Base-by-base conservation (phyloP, 2,797 vertebrate species). In the Bothrops alternatus region DNA sequence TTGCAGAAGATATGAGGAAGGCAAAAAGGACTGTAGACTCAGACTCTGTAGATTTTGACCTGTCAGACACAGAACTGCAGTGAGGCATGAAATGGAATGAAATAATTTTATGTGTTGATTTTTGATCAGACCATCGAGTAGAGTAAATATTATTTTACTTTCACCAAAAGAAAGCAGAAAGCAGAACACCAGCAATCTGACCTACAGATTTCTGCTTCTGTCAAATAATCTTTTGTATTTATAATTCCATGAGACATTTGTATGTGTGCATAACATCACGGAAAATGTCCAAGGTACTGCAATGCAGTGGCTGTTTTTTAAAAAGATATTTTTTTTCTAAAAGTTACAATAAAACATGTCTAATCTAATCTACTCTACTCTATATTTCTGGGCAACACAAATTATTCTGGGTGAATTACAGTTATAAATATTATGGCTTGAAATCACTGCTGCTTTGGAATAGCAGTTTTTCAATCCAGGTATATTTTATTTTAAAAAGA, bases 271-370 rank as follows among this genome's bases (percentile, higher is more conserved):
- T 93, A 20, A 20, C 4, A 61, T 37, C 90, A 14, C 63, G 32
- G 50, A 37, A 82, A 42, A 0, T 42, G 90, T 86, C 93, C 37
- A 89, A 94, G 50, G 85, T 94, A 94, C 97, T 97, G 97, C 97
- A 97, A 93, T 97, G 97, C 97, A 96, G 97, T 96, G 93, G 90
- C 95, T 57, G n/a, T 56, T 18, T 57, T 94, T n/a, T 94, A 5
- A 82, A 82, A 47, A 82, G 96, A 94, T 82, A 90, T 89, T 89
- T 96, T 95, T 95, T 92, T 94, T 94, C 78, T 86, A n/a, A 95
- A 95, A 96, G 92, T 69, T 82, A 60, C 94, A 60, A 93, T 87
- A 93, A 94, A 1, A 60, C 26, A 90, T 87, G 93, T 94, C 86
- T 26, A 92, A 78, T 53, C 13, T 42, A 73, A 32, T 37, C 14